Evolutionary conservation across 2,888 invertebrate genomes (phyloP).

Genomic region (Rhamphomyia laevipes): DNA sequence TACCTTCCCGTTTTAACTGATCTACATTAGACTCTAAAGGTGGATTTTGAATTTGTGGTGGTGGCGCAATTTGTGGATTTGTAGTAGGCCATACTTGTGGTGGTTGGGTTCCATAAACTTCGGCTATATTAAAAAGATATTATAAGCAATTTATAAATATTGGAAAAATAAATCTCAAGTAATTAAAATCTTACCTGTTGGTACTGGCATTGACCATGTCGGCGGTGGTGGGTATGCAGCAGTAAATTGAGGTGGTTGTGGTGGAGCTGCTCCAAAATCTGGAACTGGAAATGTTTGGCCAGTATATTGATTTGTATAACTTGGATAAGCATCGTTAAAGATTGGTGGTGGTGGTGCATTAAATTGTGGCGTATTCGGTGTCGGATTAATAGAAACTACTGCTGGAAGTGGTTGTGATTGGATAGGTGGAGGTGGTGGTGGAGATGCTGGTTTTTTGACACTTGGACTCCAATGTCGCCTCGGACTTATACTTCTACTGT

Average conservation of each 20-base stretch:
- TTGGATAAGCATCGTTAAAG: conserved; percentile 25
- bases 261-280: conserved; percentile 20
- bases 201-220: conserved; percentile 1
- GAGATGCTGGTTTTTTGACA: conserved; percentile 15
- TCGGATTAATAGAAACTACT: conserved; percentile 11
- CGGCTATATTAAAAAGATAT: too few relatives aligned
- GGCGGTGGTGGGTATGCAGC: conserved; percentile 27
- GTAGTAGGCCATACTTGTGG: conserved; percentile 2
- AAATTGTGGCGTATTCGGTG: conserved; percentile 20
- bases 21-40: conserved; percentile 1
- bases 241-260: conserved; percentile 22
- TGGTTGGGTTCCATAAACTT: too few relatives aligned
- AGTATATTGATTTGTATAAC: conserved; percentile 25
- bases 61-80: neutral
- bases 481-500: conserved; percentile 26
- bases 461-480: conserved; percentile 22
- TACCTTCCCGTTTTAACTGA: neutral
- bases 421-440: conserved; percentile 18
- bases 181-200: conserved; percentile 1
- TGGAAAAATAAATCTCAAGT: too few relatives aligned
- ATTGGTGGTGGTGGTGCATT: conserved; percentile 24
- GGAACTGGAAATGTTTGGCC: conserved; percentile 22
- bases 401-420: conserved; percentile 15
- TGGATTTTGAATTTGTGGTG: conserved; percentile 1
- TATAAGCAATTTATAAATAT: too few relatives aligned